Evolutionary conservation across 1,140 invertebrate genomes (phyloP).

Genomic region (Orius laevigatus): DNA sequence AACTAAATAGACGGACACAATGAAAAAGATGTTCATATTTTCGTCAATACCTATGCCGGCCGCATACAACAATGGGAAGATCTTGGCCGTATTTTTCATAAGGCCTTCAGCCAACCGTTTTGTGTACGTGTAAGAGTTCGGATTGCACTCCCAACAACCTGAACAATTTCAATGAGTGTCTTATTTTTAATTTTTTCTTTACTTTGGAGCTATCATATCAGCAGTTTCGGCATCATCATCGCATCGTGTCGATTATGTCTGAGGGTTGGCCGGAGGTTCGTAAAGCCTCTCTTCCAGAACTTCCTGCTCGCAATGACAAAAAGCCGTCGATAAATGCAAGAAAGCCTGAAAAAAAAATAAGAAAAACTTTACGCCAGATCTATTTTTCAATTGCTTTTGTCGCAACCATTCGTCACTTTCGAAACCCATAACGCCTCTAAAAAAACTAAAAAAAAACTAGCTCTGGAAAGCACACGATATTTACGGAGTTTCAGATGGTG

Average conservation of each 20-base stretch:
- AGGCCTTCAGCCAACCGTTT: conserved; percentile 34
- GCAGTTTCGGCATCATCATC: conserved; percentile 52
- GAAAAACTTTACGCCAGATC: not conserved
- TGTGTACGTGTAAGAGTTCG: conserved; percentile 37
- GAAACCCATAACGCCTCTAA: too few species aligned
- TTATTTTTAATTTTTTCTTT: conserved; percentile 16
- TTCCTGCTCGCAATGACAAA: conserved; percentile 53
- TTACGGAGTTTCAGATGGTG: too few species aligned
- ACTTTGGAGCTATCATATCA: conserved; percentile 43
- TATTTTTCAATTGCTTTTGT: too few species aligned
- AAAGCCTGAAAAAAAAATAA: conserved; percentile 28
- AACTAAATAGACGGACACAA: conserved; percentile 23
- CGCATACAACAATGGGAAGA: conserved; percentile 44
- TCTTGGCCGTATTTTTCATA: conserved; percentile 25
- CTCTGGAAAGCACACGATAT: too few species aligned
- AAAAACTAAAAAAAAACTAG: too few species aligned
- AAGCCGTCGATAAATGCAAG: conserved; percentile 54
- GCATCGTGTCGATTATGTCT: conserved; percentile 48
- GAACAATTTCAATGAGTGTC: not conserved
- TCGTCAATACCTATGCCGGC: conserved; percentile 49
- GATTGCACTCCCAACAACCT: conserved; percentile 30
- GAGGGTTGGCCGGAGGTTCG: conserved; percentile 44
- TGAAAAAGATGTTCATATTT: not conserved
- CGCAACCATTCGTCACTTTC: too few species aligned
- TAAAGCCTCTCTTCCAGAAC: conserved; percentile 49